These are phyloP conservation scores for Chrysopa pallens DNA, from an alignment of 1,140 invertebrate genomes.

Conservation along the genomic window DNA sequence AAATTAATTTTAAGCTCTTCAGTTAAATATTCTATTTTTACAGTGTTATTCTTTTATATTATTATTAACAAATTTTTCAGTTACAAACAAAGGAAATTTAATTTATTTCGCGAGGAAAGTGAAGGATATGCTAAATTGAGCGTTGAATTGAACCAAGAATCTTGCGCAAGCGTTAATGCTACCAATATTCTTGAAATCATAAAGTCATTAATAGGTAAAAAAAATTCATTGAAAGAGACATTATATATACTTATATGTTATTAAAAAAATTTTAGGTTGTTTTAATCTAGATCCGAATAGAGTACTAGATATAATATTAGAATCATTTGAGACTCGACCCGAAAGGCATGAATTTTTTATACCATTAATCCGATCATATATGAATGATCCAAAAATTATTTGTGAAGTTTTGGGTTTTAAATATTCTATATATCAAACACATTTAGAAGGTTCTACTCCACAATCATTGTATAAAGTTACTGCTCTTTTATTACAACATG, in stretches of 20 bases:
- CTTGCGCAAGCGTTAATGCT: slow-evolving; percentile 40
- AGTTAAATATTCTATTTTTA: too few relatives aligned
- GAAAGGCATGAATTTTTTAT: slow-evolving; percentile 62
- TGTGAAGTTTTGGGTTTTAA: slow-evolving; percentile 93
- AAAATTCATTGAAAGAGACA: slow-evolving; percentile 3
- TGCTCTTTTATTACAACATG: slow-evolving; percentile 75
- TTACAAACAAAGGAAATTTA: slow-evolving; percentile 98
- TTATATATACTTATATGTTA: background rate
- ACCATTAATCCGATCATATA: slow-evolving; percentile 66
- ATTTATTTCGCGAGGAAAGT: slow-evolving; percentile 94
- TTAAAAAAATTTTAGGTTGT: slow-evolving; percentile 49
- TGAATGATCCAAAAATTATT: slow-evolving; percentile 66
- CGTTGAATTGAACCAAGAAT: slow-evolving; percentile 84
- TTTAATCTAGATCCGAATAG: slow-evolving; percentile 98
- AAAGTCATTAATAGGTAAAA: slow-evolving; percentile 78
- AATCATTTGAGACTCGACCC: slow-evolving; percentile 85
- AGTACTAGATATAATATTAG: slow-evolving; percentile 89
- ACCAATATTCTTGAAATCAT: slow-evolving; percentile 62
- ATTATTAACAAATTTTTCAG: slow-evolving; percentile 35
- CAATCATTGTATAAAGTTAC: slow-evolving; percentile 73
- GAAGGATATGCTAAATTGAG: slow-evolving; percentile 98
- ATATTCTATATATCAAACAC: slow-evolving; percentile 54
- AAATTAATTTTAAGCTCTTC: too few relatives aligned
- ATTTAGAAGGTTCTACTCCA: slow-evolving; percentile 45
- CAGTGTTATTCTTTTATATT: too few relatives aligned